phyloP scores from a whole-genome alignment of 2,113 vertebrate genomes.

The Variabilichromis moorii region DNA sequence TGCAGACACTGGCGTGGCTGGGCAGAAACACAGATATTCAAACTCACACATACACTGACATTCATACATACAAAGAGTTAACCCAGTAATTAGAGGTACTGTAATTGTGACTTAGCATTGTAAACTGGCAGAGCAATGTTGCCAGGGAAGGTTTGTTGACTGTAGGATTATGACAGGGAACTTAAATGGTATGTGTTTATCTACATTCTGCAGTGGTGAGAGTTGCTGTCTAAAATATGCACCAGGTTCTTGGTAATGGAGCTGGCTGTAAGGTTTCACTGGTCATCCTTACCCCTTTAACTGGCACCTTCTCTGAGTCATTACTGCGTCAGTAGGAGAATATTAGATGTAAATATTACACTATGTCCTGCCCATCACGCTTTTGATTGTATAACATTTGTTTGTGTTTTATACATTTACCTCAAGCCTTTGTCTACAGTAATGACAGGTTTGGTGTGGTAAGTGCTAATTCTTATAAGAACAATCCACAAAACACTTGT shows the following conservation, averaged over 20 bases:
- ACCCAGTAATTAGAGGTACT: conserved; percentile 46
- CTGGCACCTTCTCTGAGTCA: background rate
- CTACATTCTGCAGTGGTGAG: conserved; percentile 55
- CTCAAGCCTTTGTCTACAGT: background rate
- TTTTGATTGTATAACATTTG: background rate
- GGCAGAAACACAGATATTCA: conserved; percentile 28
- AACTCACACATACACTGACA: conserved; percentile 7
- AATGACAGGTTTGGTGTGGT: background rate
- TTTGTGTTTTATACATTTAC: background rate
- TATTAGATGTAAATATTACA: background rate
- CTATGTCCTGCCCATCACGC: background rate
- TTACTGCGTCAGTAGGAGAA: background rate
- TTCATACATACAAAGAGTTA: conserved; percentile 21
- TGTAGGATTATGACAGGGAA: conserved; percentile 51
- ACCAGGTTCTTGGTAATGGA: conserved; percentile 23
- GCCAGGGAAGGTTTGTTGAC: conserved; percentile 62
- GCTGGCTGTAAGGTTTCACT: conserved; percentile 13
- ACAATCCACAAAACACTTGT: background rate
- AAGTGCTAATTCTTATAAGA: background rate
- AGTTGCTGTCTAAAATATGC: conserved; percentile 41
- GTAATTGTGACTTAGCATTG: conserved; percentile 59
- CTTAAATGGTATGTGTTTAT: conserved; percentile 62
- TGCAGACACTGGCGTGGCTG: background rate
- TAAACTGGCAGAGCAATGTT: conserved; percentile 46
- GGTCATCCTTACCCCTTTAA: background rate